Evolutionary conservation across 2,113 vertebrate genomes (phyloP), one percentile per base, ranked within the genome.

Genomic region (Brachirus orientalis): DNA sequence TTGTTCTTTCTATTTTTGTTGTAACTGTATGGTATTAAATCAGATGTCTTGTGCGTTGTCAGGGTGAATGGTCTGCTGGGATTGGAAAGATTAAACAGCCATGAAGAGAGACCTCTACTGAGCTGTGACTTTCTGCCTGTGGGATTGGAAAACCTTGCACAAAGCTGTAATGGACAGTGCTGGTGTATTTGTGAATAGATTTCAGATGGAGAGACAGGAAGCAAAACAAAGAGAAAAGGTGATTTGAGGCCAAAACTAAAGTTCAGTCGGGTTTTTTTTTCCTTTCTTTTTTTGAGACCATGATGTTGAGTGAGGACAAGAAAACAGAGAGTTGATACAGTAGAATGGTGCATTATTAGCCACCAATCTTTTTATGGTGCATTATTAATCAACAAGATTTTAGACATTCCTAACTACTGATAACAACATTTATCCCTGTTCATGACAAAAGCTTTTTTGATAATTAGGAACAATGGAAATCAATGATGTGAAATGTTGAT

Each of bases 401-500:
- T 61, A 18, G 41, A 85, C 12, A 53, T 50, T 63, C 62, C 13
- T 33, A 70, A 85, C 57, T 79, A 18, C 50, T 88, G 86, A 86
- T 62, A 75, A 52, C 40, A 86, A 69, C 41, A 87, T 80, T 67
- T 80, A 47, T 72, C 38, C 51, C 77, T 75, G 62, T 84, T 76
- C 73, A 80, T 14, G 53, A 75, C 72, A 78, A 69, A 82, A 89
- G 64, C 76, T 82, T 87, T 87, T 80, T 60, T 80, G 19, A 55
- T 82, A 83, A 88, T 92, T 86, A 89, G 84, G 64, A 88, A 65
- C 59, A 81, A 79, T 6, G 4, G 72, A 79, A 86, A 88, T 88
- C 80, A 83, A 69, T 72, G 72, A 86, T 67, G 28, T 58, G 54
- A 92, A 92, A 89, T 83, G 80, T 72, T 79, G 43, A 70, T 78